phyloP scores from a whole-genome alignment of 2,888 invertebrate genomes.

The Acleris literana region DNA sequence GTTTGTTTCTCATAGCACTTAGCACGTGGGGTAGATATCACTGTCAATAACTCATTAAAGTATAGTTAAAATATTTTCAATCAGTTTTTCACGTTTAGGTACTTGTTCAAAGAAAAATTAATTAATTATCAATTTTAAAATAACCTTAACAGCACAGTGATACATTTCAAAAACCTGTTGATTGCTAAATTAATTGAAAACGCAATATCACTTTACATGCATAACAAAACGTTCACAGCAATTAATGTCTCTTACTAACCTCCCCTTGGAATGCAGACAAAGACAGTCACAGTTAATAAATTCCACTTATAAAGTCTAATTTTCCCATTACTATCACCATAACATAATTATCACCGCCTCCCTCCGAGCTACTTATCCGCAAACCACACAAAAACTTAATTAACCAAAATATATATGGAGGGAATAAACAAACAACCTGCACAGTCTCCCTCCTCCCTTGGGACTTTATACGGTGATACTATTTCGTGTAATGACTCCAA shows the following conservation, averaged over 20 bases:
- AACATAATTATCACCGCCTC: conserved; percentile 32
- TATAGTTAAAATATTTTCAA: no score
- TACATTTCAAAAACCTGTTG: no score
- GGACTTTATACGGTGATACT: conserved; percentile 80
- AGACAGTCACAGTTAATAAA: conserved; percentile 45
- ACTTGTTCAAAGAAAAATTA: no score
- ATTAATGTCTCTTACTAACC: neutral
- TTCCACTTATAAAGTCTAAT: conserved; percentile 32
- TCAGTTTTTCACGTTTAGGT: no score
- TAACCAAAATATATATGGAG: conserved; percentile 78
- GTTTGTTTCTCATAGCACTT: no score
- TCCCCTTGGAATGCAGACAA: conserved; percentile 3
- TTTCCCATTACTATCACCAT: conserved; percentile 54
- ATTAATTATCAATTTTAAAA: no score
- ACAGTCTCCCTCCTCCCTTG: conserved; percentile 70
- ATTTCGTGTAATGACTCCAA: conserved; percentile 83
- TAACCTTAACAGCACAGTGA: no score
- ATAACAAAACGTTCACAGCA: neutral
- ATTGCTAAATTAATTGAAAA: no score
- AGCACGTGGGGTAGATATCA: no score
- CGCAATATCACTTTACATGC: no score
- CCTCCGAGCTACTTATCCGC: conserved; percentile 59
- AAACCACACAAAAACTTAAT: conserved; percentile 79
- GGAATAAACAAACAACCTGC: conserved; percentile 75
- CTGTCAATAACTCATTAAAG: no score